These are phyloP conservation scores for Stichopus chloronotus DNA, from an alignment of 35 echinoderm and acorn worm species.

Conservation along the genomic window DNA sequence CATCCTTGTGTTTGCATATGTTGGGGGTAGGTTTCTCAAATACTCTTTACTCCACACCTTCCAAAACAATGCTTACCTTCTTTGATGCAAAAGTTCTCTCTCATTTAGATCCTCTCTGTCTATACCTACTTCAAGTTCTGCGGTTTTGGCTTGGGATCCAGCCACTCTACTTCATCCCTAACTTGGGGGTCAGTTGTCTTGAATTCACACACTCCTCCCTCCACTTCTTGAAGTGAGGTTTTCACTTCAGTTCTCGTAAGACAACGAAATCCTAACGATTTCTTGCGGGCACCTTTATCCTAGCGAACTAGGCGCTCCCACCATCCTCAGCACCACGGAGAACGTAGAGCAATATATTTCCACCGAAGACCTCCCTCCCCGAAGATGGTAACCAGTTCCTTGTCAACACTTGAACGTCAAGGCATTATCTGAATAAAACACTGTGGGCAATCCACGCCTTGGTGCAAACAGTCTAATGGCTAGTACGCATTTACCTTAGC, in stretches of 20 bases:
- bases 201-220: conserved; percentile 13
- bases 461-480: not conserved
- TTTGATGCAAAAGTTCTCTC: conserved; percentile 33
- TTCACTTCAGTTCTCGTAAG: conserved; percentile 44
- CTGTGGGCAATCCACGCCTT: conserved; percentile 25
- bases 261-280: conserved; percentile 39
- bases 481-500: conserved; percentile 1
- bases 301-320: conserved; percentile 45
- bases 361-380: not conserved
- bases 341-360: conserved; percentile 35
- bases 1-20: conserved; percentile 40
- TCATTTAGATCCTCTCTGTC: conserved; percentile 31
- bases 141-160: not conserved
- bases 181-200: not conserved
- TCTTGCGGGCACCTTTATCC: conserved; percentile 7
- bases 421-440: conserved; percentile 18
- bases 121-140: conserved; percentile 29
- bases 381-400: not conserved
- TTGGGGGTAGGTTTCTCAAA: conserved; percentile 49
- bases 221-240: conserved; percentile 41
- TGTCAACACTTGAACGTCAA: conserved; percentile 19
- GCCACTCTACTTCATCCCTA: conserved; percentile 25
- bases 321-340: conserved; percentile 35
- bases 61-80: conserved; percentile 35
- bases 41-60: conserved; percentile 56